Evolutionary conservation across 1,140 invertebrate genomes (phyloP), one percentile per base, ranked within the genome.

Genomic region (Ceratina calcarata): DNA sequence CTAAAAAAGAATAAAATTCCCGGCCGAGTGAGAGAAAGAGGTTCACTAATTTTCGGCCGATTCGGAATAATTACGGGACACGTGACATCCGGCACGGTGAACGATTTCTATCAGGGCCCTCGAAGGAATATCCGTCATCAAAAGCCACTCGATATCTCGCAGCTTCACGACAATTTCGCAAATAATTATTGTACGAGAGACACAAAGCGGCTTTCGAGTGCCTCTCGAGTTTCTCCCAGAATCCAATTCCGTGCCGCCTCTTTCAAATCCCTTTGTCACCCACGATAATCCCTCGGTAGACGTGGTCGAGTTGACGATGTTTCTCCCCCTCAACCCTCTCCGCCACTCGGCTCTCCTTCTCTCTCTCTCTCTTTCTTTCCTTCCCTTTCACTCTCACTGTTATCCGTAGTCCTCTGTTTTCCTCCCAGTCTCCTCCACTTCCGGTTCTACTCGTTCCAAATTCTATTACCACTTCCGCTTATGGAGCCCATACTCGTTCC

Each of bases 231-330:
- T 73, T 53, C 78, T 74, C 61, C 60, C 65, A 55, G 78, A 60
- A 81, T 85, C 73, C 83, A 84, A 84, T 85, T 72, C 78, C 78
- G 62, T 64, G 82, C 81, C 73, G 83, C 84, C 79, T 83, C 82
- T 76, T 84, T 81, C 80, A 85, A 85, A 85, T 84, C 84, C 82
- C 73, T 84, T 84, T 84, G 78, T 85, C 78, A 69, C 80, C 73
- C 74, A 71, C 82, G 78, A 85, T 85, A 85, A 85, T 85, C 84
- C 78, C 53, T 62, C 84, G 65, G 83, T 73, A 72, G 78, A 85
- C 84, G 79, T 81, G 78, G 73, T 72, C 64, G 72, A 71, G 62
- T 61, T 81, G 83, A 73, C 78, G 84, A 78, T 81, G 67, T 79
- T 81, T 55, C 66, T 51, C 55, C 53, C 67, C 22, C 61, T 24